A percentile compares a stretch with the other conserved stretches of the same genome.
phyloP scores from a whole-genome alignment of 2,113 vertebrate genomes.

The Cyanoderma ruficeps region DNA sequence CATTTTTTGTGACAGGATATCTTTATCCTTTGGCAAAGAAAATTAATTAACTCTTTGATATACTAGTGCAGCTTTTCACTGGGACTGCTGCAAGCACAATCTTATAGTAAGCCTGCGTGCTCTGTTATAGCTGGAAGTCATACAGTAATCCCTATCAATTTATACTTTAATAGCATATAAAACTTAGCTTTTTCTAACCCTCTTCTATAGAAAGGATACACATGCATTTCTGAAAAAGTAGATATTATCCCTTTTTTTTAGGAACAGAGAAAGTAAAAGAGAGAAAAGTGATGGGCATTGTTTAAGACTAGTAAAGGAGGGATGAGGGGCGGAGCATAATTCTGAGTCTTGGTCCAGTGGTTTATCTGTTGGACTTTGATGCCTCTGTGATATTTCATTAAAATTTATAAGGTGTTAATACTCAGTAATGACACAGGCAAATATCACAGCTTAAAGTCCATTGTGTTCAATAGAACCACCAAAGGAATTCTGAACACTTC shows the following conservation, averaged over 20 bases:
- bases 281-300: not conserved
- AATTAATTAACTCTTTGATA: not conserved
- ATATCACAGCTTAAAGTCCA: not conserved
- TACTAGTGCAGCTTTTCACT: not conserved
- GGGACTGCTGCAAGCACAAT: not conserved
- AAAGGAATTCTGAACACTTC: not conserved
- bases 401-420: not conserved
- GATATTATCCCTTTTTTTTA: not conserved
- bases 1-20: not conserved
- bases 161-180: not conserved
- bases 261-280: not conserved
- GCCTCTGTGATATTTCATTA: not conserved
- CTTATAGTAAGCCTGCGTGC: not conserved
- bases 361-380: not conserved
- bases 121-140: not conserved
- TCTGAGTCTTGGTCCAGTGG: not conserved
- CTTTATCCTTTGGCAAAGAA: not conserved
- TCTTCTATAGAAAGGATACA: not conserved
- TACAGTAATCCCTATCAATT: not conserved
- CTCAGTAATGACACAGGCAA: not conserved
- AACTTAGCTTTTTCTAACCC: not conserved
- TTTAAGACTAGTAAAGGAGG: not conserved
- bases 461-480: not conserved
- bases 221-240: not conserved
- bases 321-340: not conserved